A percentile compares a stretch with the other conserved stretches of the same genome.
These are phyloP conservation scores for Morone saxatilis DNA, from an alignment of 2,113 vertebrate genomes.

Conservation along the genomic window DNA sequence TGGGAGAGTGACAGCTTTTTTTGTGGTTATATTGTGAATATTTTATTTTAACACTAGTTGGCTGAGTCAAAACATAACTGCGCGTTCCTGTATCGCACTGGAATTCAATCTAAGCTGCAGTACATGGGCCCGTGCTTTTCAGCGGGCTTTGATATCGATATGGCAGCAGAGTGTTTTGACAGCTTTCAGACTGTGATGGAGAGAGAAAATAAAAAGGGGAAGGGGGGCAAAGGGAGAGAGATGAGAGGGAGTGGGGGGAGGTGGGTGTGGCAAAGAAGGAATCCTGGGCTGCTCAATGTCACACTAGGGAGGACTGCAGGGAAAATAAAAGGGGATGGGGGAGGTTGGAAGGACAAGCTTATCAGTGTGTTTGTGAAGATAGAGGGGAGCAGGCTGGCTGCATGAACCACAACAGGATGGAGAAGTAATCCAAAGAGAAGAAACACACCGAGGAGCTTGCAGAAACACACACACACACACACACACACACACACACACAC, in stretches of 20 bases:
- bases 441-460: slow-evolving; percentile 13
- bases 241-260: slow-evolving; percentile 23
- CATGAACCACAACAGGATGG: slow-evolving; percentile 66
- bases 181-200: slow-evolving; percentile 68
- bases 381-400: slow-evolving; percentile 29
- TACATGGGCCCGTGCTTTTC: slow-evolving; percentile 32
- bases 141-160: slow-evolving; percentile 69
- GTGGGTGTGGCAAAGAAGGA: slow-evolving; percentile 73
- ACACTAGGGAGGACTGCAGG: slow-evolving; percentile 65
- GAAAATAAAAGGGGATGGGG: slow-evolving; percentile 54
- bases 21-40: slow-evolving; percentile 48
- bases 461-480: slow-evolving; percentile 19
- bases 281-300: slow-evolving; percentile 76
- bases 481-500: no score
- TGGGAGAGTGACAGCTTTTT: slow-evolving; percentile 32
- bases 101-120: slow-evolving; percentile 50
- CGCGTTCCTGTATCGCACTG: slow-evolving; percentile 21
- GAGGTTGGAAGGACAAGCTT: slow-evolving; percentile 57
- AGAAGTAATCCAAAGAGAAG: slow-evolving; percentile 47
- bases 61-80: slow-evolving; percentile 47
- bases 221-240: not conserved
- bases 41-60: slow-evolving; percentile 56
- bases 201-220: not conserved
- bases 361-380: slow-evolving; percentile 71
- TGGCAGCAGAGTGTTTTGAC: slow-evolving; percentile 72